Percentiles rank a stretch among this genome's conserved stretches.
These are phyloP conservation scores for Tenodera sinensis DNA, from an alignment of 2,888 invertebrate genomes.

Conservation along the genomic window DNA sequence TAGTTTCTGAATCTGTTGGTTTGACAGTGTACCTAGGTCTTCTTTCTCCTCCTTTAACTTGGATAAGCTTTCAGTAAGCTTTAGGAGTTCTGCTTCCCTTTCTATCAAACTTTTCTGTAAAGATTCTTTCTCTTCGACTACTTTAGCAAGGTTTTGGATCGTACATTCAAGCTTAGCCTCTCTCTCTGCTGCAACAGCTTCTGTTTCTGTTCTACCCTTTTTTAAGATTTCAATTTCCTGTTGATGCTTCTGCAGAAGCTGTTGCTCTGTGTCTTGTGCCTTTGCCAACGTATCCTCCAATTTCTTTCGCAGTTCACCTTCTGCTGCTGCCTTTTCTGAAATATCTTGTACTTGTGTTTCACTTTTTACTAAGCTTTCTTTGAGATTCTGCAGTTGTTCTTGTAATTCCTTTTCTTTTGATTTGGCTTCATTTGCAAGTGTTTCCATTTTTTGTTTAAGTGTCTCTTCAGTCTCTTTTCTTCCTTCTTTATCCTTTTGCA, in stretches of 20 bases:
- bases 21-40: constrained; percentile 34
- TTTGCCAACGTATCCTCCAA: constrained; percentile 50
- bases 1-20: constrained; percentile 35
- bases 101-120: constrained; percentile 40
- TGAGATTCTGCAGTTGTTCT: constrained; percentile 45
- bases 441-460: constrained; percentile 41
- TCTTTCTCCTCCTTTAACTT: constrained; percentile 42
- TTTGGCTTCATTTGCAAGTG: constrained; percentile 31
- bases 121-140: constrained; percentile 24
- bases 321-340: constrained; percentile 20
- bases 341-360: constrained; percentile 24
- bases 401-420: constrained; percentile 46
- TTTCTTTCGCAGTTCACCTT: constrained; percentile 26
- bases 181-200: constrained; percentile 37
- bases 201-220: constrained; percentile 26
- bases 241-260: constrained; percentile 50
- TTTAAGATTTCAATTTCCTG: constrained; percentile 38
- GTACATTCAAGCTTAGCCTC: constrained; percentile 47
- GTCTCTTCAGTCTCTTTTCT: constrained; percentile 53
- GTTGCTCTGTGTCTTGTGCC: constrained; percentile 50
- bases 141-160: constrained; percentile 44
- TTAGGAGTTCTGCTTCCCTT: constrained; percentile 50
- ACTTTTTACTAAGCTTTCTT: constrained; percentile 17
- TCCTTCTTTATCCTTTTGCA: constrained; percentile 51
- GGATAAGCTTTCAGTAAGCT: constrained; percentile 46